These are phyloP conservation scores for Nylanderia fulva DNA, from an alignment of 1,140 invertebrate species.

Conservation along the genomic window DNA sequence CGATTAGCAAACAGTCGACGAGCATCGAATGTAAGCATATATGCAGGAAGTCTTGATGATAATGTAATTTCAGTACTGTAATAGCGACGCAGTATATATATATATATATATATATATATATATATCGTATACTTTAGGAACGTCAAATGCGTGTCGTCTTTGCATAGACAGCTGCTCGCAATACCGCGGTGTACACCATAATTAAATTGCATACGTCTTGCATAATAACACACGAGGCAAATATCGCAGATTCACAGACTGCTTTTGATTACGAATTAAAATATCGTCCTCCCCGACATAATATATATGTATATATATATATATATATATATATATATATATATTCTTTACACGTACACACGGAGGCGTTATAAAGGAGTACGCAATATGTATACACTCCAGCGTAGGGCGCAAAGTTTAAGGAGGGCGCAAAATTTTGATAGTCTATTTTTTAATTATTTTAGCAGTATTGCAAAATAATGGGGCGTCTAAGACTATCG, in stretches of 20 bases:
- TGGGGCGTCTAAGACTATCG: too few relatives aligned
- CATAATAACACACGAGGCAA: slow-evolving; percentile 48
- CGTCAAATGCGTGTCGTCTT: slow-evolving; percentile 54
- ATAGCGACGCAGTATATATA: slow-evolving; percentile 48
- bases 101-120: too few relatives aligned
- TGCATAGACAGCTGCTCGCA: slow-evolving; percentile 43
- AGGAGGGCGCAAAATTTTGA: too few relatives aligned
- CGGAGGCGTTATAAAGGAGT: too few relatives aligned
- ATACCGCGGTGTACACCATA: slow-evolving; percentile 4
- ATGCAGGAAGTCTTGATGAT: slow-evolving; percentile 41
- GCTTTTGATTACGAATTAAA: slow-evolving; percentile 37
- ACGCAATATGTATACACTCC: too few relatives aligned
- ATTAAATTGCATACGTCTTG: slow-evolving; percentile 50
- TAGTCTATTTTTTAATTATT: too few relatives aligned
- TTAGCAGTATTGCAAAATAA: too few relatives aligned
- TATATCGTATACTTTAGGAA: slow-evolving; percentile 41
- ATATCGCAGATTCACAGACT: not conserved
- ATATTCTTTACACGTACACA: too few relatives aligned
- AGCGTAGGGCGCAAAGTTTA: too few relatives aligned
- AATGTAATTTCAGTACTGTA: slow-evolving; percentile 56
- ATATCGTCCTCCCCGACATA: not conserved
- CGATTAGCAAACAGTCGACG: slow-evolving; percentile 54
- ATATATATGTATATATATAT: not conserved
- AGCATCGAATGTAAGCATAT: slow-evolving; percentile 53
- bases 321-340: too few relatives aligned